Evolutionary conservation across 2,888 invertebrate genomes (phyloP).

Genomic region (Microctonus hyperodae): DNA sequence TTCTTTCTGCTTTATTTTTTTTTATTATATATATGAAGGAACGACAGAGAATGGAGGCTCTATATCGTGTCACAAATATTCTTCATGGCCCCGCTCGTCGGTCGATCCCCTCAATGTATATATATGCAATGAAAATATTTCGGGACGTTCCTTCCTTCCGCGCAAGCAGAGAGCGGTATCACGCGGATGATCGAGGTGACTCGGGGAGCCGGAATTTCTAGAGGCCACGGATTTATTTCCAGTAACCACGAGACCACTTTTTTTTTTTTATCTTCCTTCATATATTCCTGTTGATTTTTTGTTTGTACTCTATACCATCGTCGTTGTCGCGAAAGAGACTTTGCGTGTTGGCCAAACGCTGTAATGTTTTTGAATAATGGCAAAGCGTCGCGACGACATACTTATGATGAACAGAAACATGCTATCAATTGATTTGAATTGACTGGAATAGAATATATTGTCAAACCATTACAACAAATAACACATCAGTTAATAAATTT

Average conservation of each 20-base stretch:
- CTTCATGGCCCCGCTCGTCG: constrained; percentile 14
- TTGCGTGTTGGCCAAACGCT: constrained; percentile 17
- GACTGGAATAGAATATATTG: background rate
- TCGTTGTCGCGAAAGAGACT: background rate
- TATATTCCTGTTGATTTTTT: background rate
- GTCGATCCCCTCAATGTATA: background rate
- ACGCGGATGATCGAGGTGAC: constrained; percentile 25
- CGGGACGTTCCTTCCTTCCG: constrained; percentile 20
- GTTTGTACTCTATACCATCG: background rate
- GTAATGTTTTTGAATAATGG: constrained; percentile 21
- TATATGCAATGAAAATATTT: constrained; percentile 25
- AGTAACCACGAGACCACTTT: constrained; percentile 22
- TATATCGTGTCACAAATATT: constrained; percentile 24
- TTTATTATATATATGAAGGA: background rate
- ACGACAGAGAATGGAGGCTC: background rate
- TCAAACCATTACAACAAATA: background rate
- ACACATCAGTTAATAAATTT: background rate
- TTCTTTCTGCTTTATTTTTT: background rate
- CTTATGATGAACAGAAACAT: background rate
- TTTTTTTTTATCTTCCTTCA: constrained; percentile 17
- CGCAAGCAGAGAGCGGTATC: background rate
- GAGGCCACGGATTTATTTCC: constrained; percentile 22
- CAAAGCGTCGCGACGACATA: constrained; percentile 7
- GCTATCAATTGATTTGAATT: constrained; percentile 4
- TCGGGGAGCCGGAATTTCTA: constrained; percentile 24